Evolutionary conservation across 2,113 vertebrate genomes (phyloP), one percentile per base, ranked within the genome.

Genomic region (Gopherus flavomarginatus): DNA sequence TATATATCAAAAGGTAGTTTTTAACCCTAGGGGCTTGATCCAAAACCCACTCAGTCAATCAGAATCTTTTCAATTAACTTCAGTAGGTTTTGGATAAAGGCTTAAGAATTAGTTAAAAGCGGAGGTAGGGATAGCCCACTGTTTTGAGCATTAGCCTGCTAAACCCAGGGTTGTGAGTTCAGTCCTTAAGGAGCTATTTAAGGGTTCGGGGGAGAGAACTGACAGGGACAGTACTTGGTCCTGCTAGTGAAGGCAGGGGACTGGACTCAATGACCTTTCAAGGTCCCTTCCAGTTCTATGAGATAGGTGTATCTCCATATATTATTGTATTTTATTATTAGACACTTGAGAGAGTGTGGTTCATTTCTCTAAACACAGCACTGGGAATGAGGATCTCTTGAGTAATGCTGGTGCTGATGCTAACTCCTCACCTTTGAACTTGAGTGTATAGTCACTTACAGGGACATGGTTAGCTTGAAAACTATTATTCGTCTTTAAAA

Each of bases 311-410:
- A 50, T 50, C 50, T 50, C 50, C 50, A 50, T 50, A 50, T 14
- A 50, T 50, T 50, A 50, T 50, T 50, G 5, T 50, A 14, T 50
- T 50, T 50, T 50, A 50, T 50, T 50, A 50, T 50, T 50, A 50
- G 81, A 6, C 14, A 14, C 17, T 49, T 88, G 35, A 86, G 82
- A 87, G 21, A 5, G 16, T 24, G 0, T 0, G 0, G 4, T 84
- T 42, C 81, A 1, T 90, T 95, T 92, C 77, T 92, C 42, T 87
- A 90, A 94, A 54, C 4, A 3, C 2, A 14, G 79, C 13, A 5
- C n/a, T 69, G 52, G 31, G 83, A 24, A 84, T 22, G 1, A 24
- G 3, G 81, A 38, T 22, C 8, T 42, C 65, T 27, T 59, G 29
- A 24, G 26, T n/a, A 65, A 16, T 65, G 31, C 22, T 35, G 26